Conservation (phyloP, 2,113 vertebrate genomes). For the Athene cunicularia region DNA sequence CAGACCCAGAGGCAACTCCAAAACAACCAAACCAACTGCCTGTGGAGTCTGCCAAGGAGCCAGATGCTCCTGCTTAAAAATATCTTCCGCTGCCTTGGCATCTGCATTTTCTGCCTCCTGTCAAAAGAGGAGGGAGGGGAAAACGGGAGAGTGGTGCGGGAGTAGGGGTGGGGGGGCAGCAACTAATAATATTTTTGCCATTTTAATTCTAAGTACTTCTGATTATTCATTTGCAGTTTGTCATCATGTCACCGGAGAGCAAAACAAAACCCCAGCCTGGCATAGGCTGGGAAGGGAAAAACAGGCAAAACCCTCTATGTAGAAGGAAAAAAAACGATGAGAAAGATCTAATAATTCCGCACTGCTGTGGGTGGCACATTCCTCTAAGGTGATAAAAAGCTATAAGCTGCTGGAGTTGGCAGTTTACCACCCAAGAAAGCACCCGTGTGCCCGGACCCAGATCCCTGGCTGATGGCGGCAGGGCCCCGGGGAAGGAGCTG, state of each 20-base stretch:
- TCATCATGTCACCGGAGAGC: constrained; percentile 31
- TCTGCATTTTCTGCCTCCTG: constrained; percentile 73
- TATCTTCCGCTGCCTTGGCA: constrained; percentile 81
- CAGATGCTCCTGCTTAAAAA: constrained; percentile 85
- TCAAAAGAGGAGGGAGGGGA: constrained; percentile 65
- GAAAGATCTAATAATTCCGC: background rate
- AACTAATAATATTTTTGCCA: constrained; percentile 60
- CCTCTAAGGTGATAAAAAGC: background rate
- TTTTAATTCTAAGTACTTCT: constrained; percentile 55
- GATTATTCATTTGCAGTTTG: constrained; percentile 63
- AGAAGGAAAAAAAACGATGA: background rate
- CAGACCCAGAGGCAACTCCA: constrained; percentile 81
- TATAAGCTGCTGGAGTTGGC: background rate
- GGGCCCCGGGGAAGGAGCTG: background rate
- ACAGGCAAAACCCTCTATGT: background rate
- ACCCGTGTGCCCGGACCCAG: accelerated
- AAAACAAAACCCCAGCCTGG: constrained; percentile 44
- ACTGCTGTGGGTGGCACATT: background rate
- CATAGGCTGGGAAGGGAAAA: background rate
- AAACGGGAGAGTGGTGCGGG: background rate
- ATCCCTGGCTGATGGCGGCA: background rate
- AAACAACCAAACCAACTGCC: constrained; percentile 78
- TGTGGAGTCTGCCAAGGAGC: constrained; percentile 80
- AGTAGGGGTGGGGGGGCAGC: background rate
- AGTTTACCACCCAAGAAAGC: background rate